A percentile compares a stretch with the other conserved stretches of the same genome.
phyloP scores from a whole-genome alignment of 92 coral and sea anemone species.

The Hydrozoanthus gracilis region DNA sequence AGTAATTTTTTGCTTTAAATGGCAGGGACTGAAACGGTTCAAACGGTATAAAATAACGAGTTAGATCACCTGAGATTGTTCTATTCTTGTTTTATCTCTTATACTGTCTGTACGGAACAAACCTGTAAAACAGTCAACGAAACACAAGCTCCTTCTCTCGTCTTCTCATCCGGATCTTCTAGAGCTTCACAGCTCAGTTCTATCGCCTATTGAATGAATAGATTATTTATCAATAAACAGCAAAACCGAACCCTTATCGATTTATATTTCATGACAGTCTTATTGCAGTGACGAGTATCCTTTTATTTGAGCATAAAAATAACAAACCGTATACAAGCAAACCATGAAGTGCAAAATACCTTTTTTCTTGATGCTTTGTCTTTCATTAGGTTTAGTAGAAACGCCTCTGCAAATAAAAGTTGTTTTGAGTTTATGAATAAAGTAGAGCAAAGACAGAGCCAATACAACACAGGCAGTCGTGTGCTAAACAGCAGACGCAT shows the following conservation, averaged over 20 bases:
- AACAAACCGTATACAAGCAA: not conserved
- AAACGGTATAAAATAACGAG: too few relatives aligned
- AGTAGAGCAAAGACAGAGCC: too few relatives aligned
- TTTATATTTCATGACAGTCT: too few relatives aligned
- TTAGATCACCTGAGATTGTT: too few relatives aligned
- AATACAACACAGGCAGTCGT: too few relatives aligned
- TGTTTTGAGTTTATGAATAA: not conserved
- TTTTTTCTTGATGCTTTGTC: constrained; percentile 75
- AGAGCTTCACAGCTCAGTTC: constrained; percentile 84
- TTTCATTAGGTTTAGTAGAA: constrained; percentile 75
- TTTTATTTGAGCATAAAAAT: not conserved
- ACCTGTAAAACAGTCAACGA: constrained; percentile 92
- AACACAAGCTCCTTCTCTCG: constrained; percentile 84
- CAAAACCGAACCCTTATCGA: not conserved
- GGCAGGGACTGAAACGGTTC: too few relatives aligned
- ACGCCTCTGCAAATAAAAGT: constrained; percentile 60
- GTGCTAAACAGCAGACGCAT: too few relatives aligned
- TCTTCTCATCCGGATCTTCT: constrained; percentile 88
- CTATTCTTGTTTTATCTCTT: too few relatives aligned
- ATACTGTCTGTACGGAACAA: not conserved
- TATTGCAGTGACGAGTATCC: too few relatives aligned
- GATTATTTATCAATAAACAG: not conserved
- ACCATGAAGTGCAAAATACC: constrained; percentile 46
- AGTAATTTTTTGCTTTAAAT: too few relatives aligned
- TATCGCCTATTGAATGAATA: constrained; percentile 70